Evolutionary conservation across 2,888 invertebrate species (phyloP).

Genomic region (Pammene aurita): DNA sequence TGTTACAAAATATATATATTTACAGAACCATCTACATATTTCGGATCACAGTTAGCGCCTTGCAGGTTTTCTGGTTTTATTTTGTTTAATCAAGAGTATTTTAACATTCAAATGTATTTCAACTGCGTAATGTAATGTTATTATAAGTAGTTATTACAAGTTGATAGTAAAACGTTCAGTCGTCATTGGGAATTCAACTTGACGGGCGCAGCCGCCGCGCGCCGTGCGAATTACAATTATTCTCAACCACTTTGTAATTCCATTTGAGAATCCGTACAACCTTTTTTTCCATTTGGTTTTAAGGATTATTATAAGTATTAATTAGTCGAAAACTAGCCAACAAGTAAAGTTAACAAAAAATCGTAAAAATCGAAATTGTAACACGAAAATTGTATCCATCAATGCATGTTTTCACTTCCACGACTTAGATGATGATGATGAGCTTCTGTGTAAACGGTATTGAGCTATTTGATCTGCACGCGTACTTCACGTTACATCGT

Average conservation of each 20-base stretch:
- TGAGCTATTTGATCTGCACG: no score
- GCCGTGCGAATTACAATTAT: background rate
- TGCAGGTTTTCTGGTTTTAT: background rate
- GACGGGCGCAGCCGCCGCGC: background rate
- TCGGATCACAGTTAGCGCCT: background rate
- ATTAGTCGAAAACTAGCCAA: no score
- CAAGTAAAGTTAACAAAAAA: no score
- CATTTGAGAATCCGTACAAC: background rate
- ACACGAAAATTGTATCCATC: no score
- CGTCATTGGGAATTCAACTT: background rate
- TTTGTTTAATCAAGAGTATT: background rate
- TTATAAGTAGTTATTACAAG: background rate
- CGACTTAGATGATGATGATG: no score
- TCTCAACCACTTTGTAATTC: background rate
- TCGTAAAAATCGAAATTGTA: no score
- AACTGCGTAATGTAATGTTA: conserved; percentile 5
- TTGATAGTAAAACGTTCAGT: background rate
- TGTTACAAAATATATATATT: background rate
- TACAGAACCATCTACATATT: background rate
- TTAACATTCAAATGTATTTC: conserved; percentile 4
- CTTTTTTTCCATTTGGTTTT: background rate
- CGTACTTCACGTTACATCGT: no score
- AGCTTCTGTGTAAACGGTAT: no score
- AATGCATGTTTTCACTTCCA: no score
- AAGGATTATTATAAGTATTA: background rate